phyloP scores from a whole-genome alignment of 2,113 vertebrate genomes.

The Periophthalmodon schlosseri region DNA sequence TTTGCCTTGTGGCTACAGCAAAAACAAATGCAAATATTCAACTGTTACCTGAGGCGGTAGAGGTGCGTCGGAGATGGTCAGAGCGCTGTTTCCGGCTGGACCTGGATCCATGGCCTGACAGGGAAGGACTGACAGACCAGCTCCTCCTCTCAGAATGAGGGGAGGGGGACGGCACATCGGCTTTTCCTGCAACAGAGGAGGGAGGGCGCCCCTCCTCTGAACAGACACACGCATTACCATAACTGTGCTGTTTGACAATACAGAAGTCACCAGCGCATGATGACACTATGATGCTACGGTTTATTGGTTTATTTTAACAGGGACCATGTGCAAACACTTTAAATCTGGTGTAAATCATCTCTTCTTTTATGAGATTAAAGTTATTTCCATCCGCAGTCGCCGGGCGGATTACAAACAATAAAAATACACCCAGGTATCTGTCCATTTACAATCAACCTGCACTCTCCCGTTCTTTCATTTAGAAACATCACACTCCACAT shows the following conservation, averaged over 20 bases:
- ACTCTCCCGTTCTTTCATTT: too few relatives aligned
- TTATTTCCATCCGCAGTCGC: too few relatives aligned
- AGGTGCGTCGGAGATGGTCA: constrained; percentile 85
- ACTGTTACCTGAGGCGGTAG: constrained; percentile 82
- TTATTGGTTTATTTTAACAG: too few relatives aligned
- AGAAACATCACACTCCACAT: too few relatives aligned
- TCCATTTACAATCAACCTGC: too few relatives aligned
- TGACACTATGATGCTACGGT: background rate
- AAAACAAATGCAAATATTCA: background rate
- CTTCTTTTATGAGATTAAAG: too few relatives aligned
- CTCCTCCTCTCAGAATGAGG: constrained; percentile 77
- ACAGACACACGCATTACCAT: constrained; percentile 15
- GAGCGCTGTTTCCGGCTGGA: constrained; percentile 82
- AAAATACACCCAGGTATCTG: too few relatives aligned
- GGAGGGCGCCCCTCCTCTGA: constrained; percentile 81
- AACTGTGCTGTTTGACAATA: background rate
- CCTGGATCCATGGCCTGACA: constrained; percentile 73
- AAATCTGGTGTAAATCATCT: too few relatives aligned
- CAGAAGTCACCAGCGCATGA: background rate
- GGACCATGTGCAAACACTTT: too few relatives aligned
- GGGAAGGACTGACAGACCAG: constrained; percentile 87
- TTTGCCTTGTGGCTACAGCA: background rate
- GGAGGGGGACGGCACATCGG: constrained; percentile 78
- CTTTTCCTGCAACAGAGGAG: constrained; percentile 75
- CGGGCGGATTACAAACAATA: too few relatives aligned